Percentiles rank a stretch among this genome's conserved stretches.
These are phyloP conservation scores for Cydia strobilella DNA, from an alignment of 1,140 invertebrate species.

Conservation along the genomic window DNA sequence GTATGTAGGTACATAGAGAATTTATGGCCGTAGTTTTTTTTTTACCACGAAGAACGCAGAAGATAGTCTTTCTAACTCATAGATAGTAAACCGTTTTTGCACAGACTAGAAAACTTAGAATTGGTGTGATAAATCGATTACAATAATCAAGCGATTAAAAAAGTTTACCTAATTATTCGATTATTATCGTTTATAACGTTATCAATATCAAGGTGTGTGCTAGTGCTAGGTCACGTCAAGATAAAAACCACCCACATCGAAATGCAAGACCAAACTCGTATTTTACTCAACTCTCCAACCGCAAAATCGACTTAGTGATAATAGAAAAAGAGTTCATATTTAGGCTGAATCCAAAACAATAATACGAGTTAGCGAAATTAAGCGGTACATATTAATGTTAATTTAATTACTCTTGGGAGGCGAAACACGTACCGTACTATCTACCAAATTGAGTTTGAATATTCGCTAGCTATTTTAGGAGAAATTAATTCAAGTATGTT, in stretches of 20 bases:
- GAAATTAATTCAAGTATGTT: neutral
- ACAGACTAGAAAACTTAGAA: neutral
- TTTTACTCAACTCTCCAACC: neutral
- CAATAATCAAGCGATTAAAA: neutral
- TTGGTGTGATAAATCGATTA: neutral
- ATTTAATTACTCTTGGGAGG: neutral
- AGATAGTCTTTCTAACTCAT: neutral
- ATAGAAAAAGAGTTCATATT: neutral
- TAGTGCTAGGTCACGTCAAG: constrained; percentile 31
- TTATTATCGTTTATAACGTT: constrained; percentile 23
- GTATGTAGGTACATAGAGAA: no score
- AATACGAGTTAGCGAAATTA: neutral
- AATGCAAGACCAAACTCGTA: neutral
- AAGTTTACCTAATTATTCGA: neutral
- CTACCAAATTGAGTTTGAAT: constrained; percentile 5
- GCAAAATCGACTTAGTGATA: neutral
- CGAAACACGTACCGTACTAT: neutral
- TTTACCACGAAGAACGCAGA: no score
- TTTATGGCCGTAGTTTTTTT: no score
- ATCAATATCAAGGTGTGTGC: constrained; percentile 17
- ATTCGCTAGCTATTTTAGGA: neutral
- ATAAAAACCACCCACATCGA: constrained; percentile 3
- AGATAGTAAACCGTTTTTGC: neutral
- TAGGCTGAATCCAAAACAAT: neutral
- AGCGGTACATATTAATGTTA: neutral